A percentile compares a stretch with the other conserved stretches of the same genome.
Evolutionary conservation across 2,888 invertebrate species (phyloP).

Genomic region (Amaurobius ferox): DNA sequence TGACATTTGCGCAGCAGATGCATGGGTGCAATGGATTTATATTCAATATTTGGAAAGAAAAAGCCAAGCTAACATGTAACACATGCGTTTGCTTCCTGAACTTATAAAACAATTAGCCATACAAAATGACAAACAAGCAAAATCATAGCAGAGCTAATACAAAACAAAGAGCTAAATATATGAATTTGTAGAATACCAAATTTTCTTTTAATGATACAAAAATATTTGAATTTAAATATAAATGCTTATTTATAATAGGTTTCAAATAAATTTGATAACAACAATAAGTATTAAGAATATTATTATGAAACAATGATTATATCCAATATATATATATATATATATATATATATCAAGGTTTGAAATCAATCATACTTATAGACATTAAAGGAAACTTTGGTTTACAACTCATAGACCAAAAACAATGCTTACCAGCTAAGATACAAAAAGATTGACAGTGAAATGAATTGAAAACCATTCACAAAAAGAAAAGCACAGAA

Average conservation of each 20-base stretch:
- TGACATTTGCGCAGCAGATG: slow-evolving; percentile 55
- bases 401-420: slow-evolving; percentile 2
- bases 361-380: too few relatives aligned
- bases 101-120: slow-evolving; percentile 35
- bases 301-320: too few relatives aligned
- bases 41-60: slow-evolving; percentile 20
- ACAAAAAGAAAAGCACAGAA: slow-evolving; percentile 19
- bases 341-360: too few relatives aligned
- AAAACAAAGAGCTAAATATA: not conserved
- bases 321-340: too few relatives aligned
- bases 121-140: slow-evolving; percentile 6
- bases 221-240: not conserved
- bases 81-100: slow-evolving; percentile 48
- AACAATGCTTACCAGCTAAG: not conserved
- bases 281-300: too few relatives aligned
- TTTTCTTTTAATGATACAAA: not conserved
- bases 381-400: not conserved
- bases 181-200: not conserved
- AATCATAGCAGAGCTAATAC: not conserved
- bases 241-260: not conserved
- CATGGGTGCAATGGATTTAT: slow-evolving; percentile 39
- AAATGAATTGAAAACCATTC: not conserved
- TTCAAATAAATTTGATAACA: too few relatives aligned
- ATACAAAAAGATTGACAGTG: not conserved
- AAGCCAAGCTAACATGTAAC: slow-evolving; percentile 57